These are phyloP conservation scores for Leptinotarsa undecemlineata DNA, from an alignment of 1,140 invertebrate genomes.

Conservation along the genomic window DNA sequence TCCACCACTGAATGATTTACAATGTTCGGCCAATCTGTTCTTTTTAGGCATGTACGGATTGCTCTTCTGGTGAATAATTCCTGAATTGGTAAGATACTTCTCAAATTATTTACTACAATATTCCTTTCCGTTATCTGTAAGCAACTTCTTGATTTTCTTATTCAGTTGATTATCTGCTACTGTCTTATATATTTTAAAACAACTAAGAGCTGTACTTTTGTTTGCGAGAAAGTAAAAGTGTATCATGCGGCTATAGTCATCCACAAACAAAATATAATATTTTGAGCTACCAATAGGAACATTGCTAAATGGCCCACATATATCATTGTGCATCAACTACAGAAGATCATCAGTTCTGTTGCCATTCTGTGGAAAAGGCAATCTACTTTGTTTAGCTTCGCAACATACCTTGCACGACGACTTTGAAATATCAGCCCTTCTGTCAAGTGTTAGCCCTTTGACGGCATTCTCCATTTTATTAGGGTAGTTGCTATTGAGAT, in stretches of 20 bases:
- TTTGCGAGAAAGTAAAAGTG: not conserved
- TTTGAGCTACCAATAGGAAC: not conserved
- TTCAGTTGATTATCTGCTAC: too few relatives aligned
- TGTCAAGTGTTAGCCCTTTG: not conserved
- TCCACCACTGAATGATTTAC: too few relatives aligned
- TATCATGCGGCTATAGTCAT: not conserved
- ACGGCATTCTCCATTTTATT: not conserved
- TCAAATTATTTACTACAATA: too few relatives aligned
- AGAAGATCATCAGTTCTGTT: not conserved
- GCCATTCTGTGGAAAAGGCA: not conserved
- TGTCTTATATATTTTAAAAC: too few relatives aligned
- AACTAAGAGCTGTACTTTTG: not conserved
- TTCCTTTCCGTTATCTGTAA: too few relatives aligned
- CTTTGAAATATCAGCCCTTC: not conserved
- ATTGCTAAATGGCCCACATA: not conserved
- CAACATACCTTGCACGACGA: not conserved
- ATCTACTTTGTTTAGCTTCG: not conserved
- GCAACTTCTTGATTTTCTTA: too few relatives aligned
- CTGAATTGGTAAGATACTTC: too few relatives aligned
- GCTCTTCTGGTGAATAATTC: too few relatives aligned
- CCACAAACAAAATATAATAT: not conserved
- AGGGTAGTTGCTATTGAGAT: not conserved
- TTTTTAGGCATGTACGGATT: too few relatives aligned
- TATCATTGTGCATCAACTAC: not conserved
- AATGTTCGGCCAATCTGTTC: too few relatives aligned